Conservation (phyloP, 2,888 invertebrate species). For the Netelia fuscicornis region DNA sequence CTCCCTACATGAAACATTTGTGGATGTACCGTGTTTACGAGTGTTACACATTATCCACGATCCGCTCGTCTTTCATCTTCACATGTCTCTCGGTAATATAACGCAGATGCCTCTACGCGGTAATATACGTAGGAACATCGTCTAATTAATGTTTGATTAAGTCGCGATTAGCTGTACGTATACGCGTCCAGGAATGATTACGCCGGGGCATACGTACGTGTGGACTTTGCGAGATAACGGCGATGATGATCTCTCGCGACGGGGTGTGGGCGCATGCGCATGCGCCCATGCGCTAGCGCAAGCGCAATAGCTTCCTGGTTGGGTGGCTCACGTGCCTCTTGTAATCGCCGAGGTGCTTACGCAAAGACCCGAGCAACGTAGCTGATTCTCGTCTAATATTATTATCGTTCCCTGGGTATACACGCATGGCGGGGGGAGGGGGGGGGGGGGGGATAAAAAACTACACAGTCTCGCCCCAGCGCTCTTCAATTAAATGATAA, state of each 20-base stretch:
- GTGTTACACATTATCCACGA: background rate
- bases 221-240: background rate
- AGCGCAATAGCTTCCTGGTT: conserved; percentile 17
- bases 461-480: conserved; percentile 21
- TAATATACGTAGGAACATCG: conserved; percentile 26
- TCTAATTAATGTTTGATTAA: conserved; percentile 70
- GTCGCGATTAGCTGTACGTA: conserved; percentile 63
- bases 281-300: background rate
- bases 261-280: background rate
- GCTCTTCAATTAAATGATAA: conserved; percentile 55
- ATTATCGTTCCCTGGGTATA: conserved; percentile 29
- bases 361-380: conserved; percentile 48
- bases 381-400: conserved; percentile 25
- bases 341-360: conserved; percentile 60
- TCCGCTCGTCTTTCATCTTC: conserved; percentile 4
- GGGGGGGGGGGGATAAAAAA: background rate
- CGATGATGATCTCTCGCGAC: conserved; percentile 5
- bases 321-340: conserved; percentile 65
- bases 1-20: background rate
- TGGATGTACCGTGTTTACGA: background rate
- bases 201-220: conserved; percentile 37
- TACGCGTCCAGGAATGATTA: conserved; percentile 64
- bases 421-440: background rate
- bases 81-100: conserved; percentile 19
- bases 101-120: background rate